A percentile compares a stretch with the other conserved stretches of the same genome.
phyloP scores from a whole-genome alignment of 1,140 invertebrate genomes.

The Lysiphlebus fabarum region DNA sequence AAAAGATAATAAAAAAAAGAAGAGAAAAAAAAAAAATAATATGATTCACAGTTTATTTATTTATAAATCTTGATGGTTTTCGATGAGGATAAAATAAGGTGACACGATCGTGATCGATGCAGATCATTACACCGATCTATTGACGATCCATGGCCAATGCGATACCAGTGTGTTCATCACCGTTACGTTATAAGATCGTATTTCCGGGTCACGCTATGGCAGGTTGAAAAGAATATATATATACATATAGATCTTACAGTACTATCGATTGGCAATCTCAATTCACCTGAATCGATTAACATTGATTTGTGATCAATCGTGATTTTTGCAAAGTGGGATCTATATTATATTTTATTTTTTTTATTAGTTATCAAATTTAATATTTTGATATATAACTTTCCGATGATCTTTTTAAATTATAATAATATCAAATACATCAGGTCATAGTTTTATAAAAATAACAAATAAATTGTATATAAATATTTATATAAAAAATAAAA shows the following conservation, averaged over 20 bases:
- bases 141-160: constrained; percentile 29
- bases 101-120: constrained; percentile 51
- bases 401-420: no score
- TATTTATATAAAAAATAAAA: no score
- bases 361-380: no score
- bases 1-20: background rate
- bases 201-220: constrained; percentile 42
- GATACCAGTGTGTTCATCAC: constrained; percentile 25
- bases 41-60: no score
- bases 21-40: no score
- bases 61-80: no score
- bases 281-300: constrained; percentile 27
- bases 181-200: constrained; percentile 24
- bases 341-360: no score
- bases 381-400: no score
- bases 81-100: constrained; percentile 25
- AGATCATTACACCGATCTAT: constrained; percentile 46
- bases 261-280: constrained; percentile 20
- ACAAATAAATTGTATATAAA: no score
- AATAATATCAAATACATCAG: no score
- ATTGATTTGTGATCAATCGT: constrained; percentile 26
- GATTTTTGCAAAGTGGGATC: constrained; percentile 10
- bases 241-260: constrained; percentile 12
- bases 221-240: constrained; percentile 25
- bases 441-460: no score